These are phyloP conservation scores for Cepphus grylle DNA, from an alignment of 2,113 vertebrate genomes.

Conservation along the genomic window DNA sequence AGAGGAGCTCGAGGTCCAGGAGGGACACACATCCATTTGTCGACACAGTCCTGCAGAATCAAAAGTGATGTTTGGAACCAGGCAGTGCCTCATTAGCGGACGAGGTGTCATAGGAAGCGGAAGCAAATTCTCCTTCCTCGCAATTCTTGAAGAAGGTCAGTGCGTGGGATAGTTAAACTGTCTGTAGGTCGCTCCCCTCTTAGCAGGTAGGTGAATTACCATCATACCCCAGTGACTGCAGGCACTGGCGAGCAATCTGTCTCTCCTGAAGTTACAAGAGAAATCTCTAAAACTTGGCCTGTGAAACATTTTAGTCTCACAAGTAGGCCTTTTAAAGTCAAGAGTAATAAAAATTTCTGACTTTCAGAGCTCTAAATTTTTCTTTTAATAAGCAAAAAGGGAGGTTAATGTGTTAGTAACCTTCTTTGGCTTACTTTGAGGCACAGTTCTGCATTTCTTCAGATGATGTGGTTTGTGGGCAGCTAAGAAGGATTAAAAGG, in stretches of 20 bases:
- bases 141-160: neutral
- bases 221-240: neutral
- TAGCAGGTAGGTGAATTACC: neutral
- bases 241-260: rapidly evolving
- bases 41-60: neutral
- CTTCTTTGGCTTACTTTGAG: neutral
- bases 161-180: neutral
- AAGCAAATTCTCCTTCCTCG: neutral
- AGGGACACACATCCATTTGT: neutral
- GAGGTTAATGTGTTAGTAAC: neutral
- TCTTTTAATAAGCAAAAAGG: neutral
- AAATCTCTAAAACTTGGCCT: neutral
- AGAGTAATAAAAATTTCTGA: neutral
- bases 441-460: neutral
- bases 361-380: neutral
- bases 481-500: neutral
- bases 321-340: neutral
- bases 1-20: neutral
- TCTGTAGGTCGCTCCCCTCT: neutral
- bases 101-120: neutral
- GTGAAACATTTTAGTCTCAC: neutral
- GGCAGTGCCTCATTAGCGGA: rapidly evolving
- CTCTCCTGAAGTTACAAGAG: neutral
- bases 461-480: neutral
- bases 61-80: neutral